Evolutionary conservation across 92 coral and sea anemone genomes (phyloP).

Genomic region (Metridium senile): DNA sequence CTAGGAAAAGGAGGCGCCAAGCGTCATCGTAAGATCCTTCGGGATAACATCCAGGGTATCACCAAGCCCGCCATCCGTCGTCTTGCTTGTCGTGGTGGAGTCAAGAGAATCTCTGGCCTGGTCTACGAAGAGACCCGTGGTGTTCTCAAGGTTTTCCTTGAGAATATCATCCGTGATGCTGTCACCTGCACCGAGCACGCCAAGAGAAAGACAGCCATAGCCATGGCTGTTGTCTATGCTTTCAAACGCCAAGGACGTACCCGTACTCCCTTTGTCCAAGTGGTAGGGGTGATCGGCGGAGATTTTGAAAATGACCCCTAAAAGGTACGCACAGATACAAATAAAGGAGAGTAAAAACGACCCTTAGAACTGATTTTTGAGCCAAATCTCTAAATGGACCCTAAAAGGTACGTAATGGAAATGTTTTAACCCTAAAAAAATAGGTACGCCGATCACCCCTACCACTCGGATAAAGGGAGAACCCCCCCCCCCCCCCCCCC

Average conservation of each 20-base stretch:
- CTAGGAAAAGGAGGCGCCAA: slow-evolving; percentile 98
- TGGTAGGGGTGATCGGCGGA: too few species aligned
- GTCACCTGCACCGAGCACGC: slow-evolving; percentile 96
- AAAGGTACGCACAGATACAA: too few species aligned
- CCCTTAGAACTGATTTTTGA: too few species aligned
- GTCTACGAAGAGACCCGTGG: slow-evolving; percentile 98
- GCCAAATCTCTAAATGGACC: too few species aligned
- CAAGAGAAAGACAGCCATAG: slow-evolving; percentile 87
- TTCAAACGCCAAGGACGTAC: slow-evolving; percentile 89
- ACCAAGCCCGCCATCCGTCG: slow-evolving; percentile 89
- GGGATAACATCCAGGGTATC: slow-evolving; percentile 77
- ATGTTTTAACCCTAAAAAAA: too few species aligned
- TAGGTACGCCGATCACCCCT: too few species aligned
- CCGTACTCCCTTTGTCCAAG: too few species aligned
- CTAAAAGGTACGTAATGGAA: too few species aligned
- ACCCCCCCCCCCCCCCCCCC: too few species aligned
- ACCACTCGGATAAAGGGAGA: too few species aligned
- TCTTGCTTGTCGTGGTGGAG: slow-evolving; percentile 92
- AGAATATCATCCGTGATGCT: slow-evolving; percentile 98
- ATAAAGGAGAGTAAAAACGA: too few species aligned
- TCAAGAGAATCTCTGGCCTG: slow-evolving; percentile 87
- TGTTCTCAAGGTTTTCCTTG: slow-evolving; percentile 93
- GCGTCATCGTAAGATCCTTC: slow-evolving; percentile 85
- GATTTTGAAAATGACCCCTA: too few species aligned
- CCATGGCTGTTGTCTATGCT: slow-evolving; percentile 93